Conservation (phyloP, 2,113 vertebrate species). For the Serilophus lunatus region DNA sequence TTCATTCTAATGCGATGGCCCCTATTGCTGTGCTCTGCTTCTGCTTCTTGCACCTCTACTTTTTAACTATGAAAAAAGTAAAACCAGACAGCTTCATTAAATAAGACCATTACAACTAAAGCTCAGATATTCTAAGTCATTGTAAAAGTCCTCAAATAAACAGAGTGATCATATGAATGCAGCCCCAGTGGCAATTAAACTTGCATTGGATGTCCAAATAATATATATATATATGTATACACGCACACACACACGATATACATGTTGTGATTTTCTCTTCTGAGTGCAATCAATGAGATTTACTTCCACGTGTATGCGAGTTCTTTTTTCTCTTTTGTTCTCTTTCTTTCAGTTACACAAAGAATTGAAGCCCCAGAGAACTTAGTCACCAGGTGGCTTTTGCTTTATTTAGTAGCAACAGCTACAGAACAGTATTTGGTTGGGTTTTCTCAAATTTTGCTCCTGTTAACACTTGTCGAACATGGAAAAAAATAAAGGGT, state of each 20-base stretch:
- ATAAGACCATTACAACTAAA: not conserved
- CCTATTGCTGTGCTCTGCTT: not conserved
- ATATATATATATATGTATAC: not conserved
- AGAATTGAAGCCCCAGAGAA: slow-evolving; percentile 33
- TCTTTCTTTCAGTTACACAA: not conserved
- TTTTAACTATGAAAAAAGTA: not conserved
- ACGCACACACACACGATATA: not conserved
- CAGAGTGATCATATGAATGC: not conserved
- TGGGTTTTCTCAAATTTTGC: slow-evolving; percentile 50
- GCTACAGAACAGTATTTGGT: slow-evolving; percentile 41
- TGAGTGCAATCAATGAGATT: not conserved
- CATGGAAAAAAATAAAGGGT: slow-evolving; percentile 63
- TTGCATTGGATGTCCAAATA: not conserved
- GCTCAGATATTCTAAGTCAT: not conserved
- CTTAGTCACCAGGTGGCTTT: slow-evolving; percentile 45
- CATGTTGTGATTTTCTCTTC: not conserved
- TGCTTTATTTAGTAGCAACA: slow-evolving; percentile 38
- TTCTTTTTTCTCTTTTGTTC: not conserved
- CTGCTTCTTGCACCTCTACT: not conserved
- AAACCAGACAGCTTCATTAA: not conserved
- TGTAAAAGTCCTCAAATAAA: not conserved
- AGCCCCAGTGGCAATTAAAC: not conserved
- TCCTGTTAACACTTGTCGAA: slow-evolving; percentile 62
- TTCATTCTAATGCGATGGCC: not conserved
- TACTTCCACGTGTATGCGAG: not conserved